Evolutionary conservation across 2,888 invertebrate genomes (phyloP), one percentile per base, ranked within the genome.

Genomic region (Diaprepes abbreviatus): DNA sequence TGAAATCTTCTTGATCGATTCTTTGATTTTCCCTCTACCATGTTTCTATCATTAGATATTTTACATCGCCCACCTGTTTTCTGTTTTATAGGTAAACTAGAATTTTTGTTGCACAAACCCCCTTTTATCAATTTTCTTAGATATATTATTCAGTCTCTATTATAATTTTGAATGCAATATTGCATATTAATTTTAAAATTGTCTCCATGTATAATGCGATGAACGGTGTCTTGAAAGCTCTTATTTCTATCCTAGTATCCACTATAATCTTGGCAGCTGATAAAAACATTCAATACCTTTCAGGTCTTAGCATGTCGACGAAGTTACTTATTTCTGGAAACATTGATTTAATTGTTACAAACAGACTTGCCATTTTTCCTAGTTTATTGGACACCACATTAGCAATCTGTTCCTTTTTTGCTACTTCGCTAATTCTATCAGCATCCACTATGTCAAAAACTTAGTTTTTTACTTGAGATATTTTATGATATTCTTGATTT

Each of bases 91-190:
- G n/a, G n/a, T n/a, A n/a, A n/a, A n/a, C n/a, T n/a, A n/a, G n/a
- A n/a, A n/a, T n/a, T 19, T 60, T 77, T 74, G 9, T 50, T 73
- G 35, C 73, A 74, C 76, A 75, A 77, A 57, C 74, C 75, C 6
- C 55, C 68, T 19, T 60, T 64, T 16, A 77, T n/a, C n/a, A n/a
- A n/a, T n/a, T 19, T 60, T 77, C 74, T 68, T 17, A 68, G 21
- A 48, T 69, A 66, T 50, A 52, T 66, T 12, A 71, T 72, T 21
- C 69, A 72, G 38, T 70, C 45, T 69, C 66, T 6, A 71, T 10
- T 21, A 74, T 63, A 12, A 71, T 0, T 65, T 73, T 71, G 17
- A 40, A 64, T 1, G 71, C 74, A 6, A 73, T 28, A 40, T 73
- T 62, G 19, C 66, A 69, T 7, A 73, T 10, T 9, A 48, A 14